A percentile compares a stretch with the other conserved stretches of the same genome.
These are phyloP conservation scores for Grammomys dolichurus DNA, from an alignment of 2,113 vertebrate genomes.

Conservation along the genomic window DNA sequence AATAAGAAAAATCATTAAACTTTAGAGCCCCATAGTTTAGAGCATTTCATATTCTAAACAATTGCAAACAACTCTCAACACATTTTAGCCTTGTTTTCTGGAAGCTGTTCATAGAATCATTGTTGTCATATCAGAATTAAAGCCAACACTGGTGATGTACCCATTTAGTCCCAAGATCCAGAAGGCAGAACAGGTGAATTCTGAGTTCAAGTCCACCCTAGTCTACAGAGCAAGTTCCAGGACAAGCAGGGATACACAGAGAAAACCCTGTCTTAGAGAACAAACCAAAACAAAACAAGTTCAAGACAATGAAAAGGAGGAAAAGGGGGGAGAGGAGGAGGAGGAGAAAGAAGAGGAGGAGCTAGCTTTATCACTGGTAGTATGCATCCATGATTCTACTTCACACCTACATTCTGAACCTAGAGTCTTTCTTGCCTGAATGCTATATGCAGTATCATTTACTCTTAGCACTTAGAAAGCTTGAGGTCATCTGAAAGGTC, in stretches of 20 bases:
- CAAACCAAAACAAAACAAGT: background rate
- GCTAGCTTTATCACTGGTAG: background rate
- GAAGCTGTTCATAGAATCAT: background rate
- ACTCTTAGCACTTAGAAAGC: background rate
- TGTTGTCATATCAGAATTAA: background rate
- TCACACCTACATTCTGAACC: background rate
- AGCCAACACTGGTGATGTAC: background rate
- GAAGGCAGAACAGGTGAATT: background rate
- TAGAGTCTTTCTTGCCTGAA: background rate
- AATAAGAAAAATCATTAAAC: conserved; percentile 72
- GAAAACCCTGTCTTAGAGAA: background rate
- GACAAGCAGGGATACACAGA: background rate
- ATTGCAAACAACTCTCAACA: conserved; percentile 58
- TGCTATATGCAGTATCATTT: background rate
- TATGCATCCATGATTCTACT: background rate
- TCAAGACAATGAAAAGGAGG: background rate
- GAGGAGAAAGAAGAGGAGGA: background rate
- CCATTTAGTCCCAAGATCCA: background rate
- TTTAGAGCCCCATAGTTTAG: conserved; percentile 61
- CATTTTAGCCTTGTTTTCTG: conserved; percentile 32
- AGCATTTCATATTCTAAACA: conserved; percentile 63
- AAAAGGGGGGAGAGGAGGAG: too few species aligned
- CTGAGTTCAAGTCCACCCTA: background rate
- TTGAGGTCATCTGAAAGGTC: background rate
- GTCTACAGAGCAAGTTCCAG: background rate